Percentiles rank a stretch among this genome's conserved stretches.
phyloP scores from a whole-genome alignment of 1,140 invertebrate genomes.

The Cheumatopsyche charites region DNA sequence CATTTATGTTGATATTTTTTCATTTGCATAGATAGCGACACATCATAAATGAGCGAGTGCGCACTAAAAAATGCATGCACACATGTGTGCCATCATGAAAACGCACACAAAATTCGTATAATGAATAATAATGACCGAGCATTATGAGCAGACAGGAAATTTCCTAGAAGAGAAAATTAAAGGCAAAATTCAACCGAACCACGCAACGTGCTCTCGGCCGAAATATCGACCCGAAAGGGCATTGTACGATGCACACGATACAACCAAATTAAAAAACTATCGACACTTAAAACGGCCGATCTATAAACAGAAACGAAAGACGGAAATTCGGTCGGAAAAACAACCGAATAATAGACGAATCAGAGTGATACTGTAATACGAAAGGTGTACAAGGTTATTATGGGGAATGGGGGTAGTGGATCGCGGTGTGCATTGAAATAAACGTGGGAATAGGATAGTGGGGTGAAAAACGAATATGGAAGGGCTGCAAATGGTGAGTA shows the following conservation, averaged over 20 bases:
- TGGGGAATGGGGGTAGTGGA: too few relatives aligned
- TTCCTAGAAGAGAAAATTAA: conserved; percentile 35
- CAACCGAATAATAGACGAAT: neutral
- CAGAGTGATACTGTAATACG: too few relatives aligned
- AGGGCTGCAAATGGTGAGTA: neutral
- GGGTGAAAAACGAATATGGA: neutral
- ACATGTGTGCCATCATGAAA: conserved; percentile 3
- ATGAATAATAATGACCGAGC: conserved; percentile 24
- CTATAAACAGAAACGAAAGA: neutral
- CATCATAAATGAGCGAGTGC: neutral
- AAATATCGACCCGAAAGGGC: conserved; percentile 32
- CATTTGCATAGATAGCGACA: too few relatives aligned
- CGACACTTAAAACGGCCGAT: neutral
- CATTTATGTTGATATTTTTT: too few relatives aligned
- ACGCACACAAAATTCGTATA: conserved; percentile 21
- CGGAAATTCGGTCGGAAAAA: neutral
- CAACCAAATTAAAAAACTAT: conserved; percentile 22
- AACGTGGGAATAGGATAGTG: conserved; percentile 15
- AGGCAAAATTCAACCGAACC: conserved; percentile 30
- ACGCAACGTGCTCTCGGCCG: conserved; percentile 22
- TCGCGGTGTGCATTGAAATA: neutral
- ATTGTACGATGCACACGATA: conserved; percentile 26
- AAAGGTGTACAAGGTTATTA: too few relatives aligned
- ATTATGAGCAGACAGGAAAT: conserved; percentile 6
- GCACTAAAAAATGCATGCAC: conserved; percentile 4